Evolutionary conservation across 2,113 vertebrate species (phyloP).

Genomic region (Cynopterus brachyotis): DNA sequence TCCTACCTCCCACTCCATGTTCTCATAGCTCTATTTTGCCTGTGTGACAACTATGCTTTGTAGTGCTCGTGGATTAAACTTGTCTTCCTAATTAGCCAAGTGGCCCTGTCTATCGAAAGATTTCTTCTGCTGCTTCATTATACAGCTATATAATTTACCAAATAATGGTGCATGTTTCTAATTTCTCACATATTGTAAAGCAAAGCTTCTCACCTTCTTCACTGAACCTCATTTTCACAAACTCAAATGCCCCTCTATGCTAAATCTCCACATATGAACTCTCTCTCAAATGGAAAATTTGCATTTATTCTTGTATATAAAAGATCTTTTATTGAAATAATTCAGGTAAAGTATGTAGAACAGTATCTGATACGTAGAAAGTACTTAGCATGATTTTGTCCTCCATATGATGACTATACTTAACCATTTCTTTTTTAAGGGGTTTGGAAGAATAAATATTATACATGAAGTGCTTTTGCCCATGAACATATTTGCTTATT

Average conservation of each 20-base stretch:
- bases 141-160: neutral
- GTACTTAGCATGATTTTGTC: neutral
- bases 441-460: neutral
- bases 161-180: neutral
- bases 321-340: neutral
- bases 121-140: neutral
- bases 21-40: neutral
- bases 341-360: neutral
- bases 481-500: neutral
- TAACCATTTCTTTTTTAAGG: neutral
- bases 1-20: too few species aligned
- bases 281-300: neutral
- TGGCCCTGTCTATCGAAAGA: neutral
- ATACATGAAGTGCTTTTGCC: neutral
- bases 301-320: neutral
- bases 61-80: neutral
- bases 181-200: neutral
- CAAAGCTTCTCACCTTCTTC: neutral
- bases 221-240: neutral
- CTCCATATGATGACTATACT: neutral
- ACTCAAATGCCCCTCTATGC: neutral
- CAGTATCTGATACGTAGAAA: neutral
- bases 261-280: neutral
- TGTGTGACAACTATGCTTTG: neutral
- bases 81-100: neutral